Evolutionary conservation across 2,888 invertebrate species (phyloP).

Genomic region (Sesamia inferens): DNA sequence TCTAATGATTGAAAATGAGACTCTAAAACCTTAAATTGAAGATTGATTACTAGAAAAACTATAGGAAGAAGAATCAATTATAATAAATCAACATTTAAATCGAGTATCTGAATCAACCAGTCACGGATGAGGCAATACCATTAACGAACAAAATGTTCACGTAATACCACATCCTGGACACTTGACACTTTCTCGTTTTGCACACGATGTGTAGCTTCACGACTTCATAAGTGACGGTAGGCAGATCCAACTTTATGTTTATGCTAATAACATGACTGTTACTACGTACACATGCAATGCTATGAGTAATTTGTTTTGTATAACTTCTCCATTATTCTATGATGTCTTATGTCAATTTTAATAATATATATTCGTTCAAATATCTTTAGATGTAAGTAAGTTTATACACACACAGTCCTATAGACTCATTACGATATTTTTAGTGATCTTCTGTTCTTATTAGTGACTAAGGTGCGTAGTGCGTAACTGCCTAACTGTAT

Average conservation of each 20-base stretch:
- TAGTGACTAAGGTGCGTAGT: background rate
- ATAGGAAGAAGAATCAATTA: background rate
- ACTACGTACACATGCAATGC: background rate
- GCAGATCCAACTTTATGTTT: background rate
- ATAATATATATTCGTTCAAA: background rate
- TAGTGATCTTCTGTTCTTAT: background rate
- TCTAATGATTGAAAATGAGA: too few relatives aligned
- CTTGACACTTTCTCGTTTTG: slow-evolving; percentile 40
- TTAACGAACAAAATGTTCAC: slow-evolving; percentile 4
- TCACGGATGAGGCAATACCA: slow-evolving; percentile 26
- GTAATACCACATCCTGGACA: slow-evolving; percentile 28
- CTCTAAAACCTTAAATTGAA: background rate
- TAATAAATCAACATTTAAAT: background rate
- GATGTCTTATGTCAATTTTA: background rate
- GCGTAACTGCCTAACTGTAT: too few relatives aligned
- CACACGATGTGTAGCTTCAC: slow-evolving; percentile 11
- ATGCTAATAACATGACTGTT: background rate
- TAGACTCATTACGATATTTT: background rate
- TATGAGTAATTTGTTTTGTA: background rate
- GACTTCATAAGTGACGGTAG: background rate
- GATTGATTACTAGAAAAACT: background rate
- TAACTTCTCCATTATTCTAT: background rate
- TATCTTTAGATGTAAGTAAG: background rate
- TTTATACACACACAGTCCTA: background rate
- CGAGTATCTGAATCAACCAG: slow-evolving; percentile 9